phyloP scores from a whole-genome alignment of 2,113 vertebrate species.

The Passer domesticus region DNA sequence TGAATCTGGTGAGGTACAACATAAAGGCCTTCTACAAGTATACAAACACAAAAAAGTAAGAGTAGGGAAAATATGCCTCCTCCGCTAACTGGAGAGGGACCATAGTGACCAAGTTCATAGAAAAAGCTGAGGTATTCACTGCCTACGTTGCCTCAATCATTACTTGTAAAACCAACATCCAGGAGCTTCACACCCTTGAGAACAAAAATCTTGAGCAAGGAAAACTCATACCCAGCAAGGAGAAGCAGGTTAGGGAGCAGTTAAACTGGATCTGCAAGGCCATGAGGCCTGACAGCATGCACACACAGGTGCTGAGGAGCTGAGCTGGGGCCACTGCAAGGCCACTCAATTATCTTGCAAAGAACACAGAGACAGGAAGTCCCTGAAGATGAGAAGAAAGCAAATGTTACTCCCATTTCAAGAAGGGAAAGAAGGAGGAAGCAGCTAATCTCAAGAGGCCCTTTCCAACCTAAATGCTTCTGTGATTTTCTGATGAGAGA shows the following conservation, averaged over 20 bases:
- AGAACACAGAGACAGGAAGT: not conserved
- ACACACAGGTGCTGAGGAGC: not conserved
- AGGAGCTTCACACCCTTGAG: not conserved
- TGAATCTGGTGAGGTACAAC: not conserved
- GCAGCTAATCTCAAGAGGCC: not conserved
- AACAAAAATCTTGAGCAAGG: not conserved
- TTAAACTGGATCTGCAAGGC: not conserved
- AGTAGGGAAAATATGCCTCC: not conserved
- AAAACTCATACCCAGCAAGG: not conserved
- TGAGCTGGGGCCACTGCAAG: not conserved
- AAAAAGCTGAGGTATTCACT: not conserved
- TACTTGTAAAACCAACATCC: not conserved
- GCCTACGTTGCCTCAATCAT: not conserved
- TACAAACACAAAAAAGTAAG: not conserved
- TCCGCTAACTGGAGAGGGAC: not conserved
- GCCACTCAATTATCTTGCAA: too few species aligned
- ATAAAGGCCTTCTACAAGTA: not conserved
- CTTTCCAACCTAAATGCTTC: not conserved
- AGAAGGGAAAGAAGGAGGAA: not conserved
- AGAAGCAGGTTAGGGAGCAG: not conserved
- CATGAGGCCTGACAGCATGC: not conserved
- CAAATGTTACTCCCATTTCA: not conserved
- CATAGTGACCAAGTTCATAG: not conserved
- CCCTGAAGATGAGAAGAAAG: not conserved
- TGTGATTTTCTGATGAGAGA: not conserved